Evolutionary conservation across 1,140 invertebrate species (phyloP), one percentile per base, ranked within the genome.

Genomic region (Phortica variegata): DNA sequence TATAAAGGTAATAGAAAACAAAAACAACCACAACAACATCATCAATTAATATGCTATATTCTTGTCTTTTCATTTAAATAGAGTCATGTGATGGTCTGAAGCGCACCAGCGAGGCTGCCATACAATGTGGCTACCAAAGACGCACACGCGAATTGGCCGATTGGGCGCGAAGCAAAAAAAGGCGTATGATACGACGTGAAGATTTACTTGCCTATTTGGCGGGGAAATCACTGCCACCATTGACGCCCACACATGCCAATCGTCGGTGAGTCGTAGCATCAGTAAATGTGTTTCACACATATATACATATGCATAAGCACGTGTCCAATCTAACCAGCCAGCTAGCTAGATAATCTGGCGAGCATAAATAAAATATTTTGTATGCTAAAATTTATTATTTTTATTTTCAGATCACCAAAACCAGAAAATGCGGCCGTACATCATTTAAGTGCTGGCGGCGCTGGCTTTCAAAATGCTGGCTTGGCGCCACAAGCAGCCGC

Each of bases 161-260:
- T 61, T 90, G 88, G 88, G 86, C 84, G 6, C 79, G 83, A 39
- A 88, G 86, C 75, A 84, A 85, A 75, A 81, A 87, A 72, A 78
- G 85, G 49, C 81, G 83, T 55, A 71, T 79, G 56, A 90, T 90
- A 60, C 78, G 86, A 19, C 79, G 88, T 38, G 88, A 90, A 70
- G 88, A 91, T 70, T 77, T 91, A 17, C 78, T 91, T 59, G 85
- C 86, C n/a, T 90, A 87, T 80, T 79, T 90, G 18, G 83, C 86
- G 59, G 88, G 87, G 29, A 88, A 86, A 77, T 81, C 81, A 62
- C 78, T 83, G 46, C 86, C 87, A 56, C 78, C 83, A 54, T 73
- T 81, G 34, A 52, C 86, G 52, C 77, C 83, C 54, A 65, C 81
- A 61, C 65, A 81, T 59, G 77, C 58, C 76, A 77, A 75, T 62